These are phyloP conservation scores for Dasyornis broadbenti DNA, from an alignment of 2,113 vertebrate genomes.

Conservation along the genomic window DNA sequence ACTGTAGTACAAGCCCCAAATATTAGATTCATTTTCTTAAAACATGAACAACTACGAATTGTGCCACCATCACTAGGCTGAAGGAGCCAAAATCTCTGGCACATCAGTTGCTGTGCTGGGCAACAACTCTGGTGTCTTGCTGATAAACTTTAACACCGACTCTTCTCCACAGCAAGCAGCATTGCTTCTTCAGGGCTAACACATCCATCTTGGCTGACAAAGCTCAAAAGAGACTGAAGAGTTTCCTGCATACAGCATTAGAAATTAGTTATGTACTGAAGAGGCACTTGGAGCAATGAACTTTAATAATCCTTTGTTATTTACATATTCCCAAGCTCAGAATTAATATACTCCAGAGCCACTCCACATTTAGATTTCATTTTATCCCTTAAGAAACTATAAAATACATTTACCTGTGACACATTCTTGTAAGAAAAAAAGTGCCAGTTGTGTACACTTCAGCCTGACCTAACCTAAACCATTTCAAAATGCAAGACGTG, in stretches of 20 bases:
- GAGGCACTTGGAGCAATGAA: not conserved
- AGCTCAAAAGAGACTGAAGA: not conserved
- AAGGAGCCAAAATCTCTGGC: not conserved
- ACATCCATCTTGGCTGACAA: not conserved
- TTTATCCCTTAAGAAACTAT: not conserved
- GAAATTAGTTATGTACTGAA: not conserved
- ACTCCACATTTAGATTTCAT: not conserved
- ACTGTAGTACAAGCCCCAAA: not conserved
- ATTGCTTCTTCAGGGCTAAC: not conserved
- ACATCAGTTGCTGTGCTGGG: accelerated
- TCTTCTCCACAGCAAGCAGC: not conserved
- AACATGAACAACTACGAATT: not conserved
- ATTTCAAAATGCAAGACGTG: not conserved
- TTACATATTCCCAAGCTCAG: not conserved
- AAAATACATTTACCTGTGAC: not conserved
- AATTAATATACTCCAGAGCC: not conserved
- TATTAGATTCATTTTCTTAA: not conserved
- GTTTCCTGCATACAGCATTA: not conserved
- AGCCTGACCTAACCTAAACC: not conserved
- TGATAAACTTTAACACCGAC: not conserved
- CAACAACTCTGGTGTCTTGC: not conserved
- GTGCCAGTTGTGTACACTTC: not conserved
- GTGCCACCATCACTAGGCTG: not conserved
- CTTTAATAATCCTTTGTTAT: not conserved
- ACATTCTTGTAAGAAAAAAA: not conserved